Conservation (phyloP, 2,888 invertebrate species). For the Cryptocephalus primarius region DNA sequence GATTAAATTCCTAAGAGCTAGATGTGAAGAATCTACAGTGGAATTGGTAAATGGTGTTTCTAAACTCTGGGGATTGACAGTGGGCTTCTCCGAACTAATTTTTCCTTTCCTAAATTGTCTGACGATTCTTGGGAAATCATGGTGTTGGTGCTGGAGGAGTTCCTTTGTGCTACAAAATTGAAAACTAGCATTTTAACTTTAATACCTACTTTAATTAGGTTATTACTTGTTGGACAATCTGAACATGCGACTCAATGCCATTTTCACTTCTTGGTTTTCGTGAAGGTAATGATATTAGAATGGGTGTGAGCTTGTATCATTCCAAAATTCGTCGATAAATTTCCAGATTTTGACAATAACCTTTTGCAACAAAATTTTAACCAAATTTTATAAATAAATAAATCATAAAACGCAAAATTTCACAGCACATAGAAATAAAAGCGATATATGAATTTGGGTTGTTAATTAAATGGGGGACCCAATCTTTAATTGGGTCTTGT, state of each 20-base stretch:
- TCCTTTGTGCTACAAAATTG: constrained; percentile 2
- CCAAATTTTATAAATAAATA: too few relatives aligned
- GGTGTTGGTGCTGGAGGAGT: constrained; percentile 7
- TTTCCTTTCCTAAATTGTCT: constrained; percentile 20
- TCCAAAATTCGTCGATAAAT: too few relatives aligned
- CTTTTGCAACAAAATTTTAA: too few relatives aligned
- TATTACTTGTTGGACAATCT: constrained; percentile 24
- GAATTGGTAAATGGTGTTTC: constrained; percentile 37
- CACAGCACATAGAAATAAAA: too few relatives aligned
- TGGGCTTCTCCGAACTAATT: constrained; percentile 16
- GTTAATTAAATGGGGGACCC: too few relatives aligned
- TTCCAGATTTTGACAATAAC: too few relatives aligned
- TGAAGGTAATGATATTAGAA: too few relatives aligned
- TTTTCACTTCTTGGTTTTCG: constrained; percentile 4
- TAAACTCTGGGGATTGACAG: constrained; percentile 24
- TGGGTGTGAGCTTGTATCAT: too few relatives aligned
- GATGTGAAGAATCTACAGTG: constrained; percentile 37
- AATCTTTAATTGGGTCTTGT: too few relatives aligned
- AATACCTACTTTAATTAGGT: constrained; percentile 2
- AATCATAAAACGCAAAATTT: too few relatives aligned
- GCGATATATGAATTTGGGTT: too few relatives aligned
- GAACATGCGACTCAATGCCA: constrained; percentile 29
- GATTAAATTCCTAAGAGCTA: constrained; percentile 40
- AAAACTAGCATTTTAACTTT: neutral
- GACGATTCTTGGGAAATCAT: constrained; percentile 10